Conservation (phyloP, 2,888 invertebrate genomes). For the Synanthedon formicaeformis region DNA sequence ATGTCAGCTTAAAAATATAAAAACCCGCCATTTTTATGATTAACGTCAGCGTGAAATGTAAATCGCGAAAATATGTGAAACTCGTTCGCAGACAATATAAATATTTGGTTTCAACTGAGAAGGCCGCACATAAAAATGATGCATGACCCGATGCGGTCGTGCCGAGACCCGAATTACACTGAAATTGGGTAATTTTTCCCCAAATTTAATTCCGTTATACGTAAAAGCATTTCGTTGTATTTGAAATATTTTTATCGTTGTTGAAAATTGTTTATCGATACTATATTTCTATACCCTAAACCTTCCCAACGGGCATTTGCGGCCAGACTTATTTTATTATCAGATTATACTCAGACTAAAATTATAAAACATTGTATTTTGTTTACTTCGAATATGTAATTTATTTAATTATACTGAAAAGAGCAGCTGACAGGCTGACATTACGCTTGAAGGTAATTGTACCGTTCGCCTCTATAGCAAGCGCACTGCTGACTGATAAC, state of each 20-base stretch:
- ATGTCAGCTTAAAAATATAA: background rate
- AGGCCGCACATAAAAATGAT: slow-evolving; percentile 51
- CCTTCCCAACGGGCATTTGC: background rate
- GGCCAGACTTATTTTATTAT: background rate
- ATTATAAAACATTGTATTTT: too few relatives aligned
- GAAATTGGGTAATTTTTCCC: slow-evolving; percentile 41
- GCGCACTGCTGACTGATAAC: too few relatives aligned
- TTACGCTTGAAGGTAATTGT: too few relatives aligned
- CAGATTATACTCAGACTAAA: too few relatives aligned
- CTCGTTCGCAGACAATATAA: slow-evolving; percentile 49
- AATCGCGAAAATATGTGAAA: slow-evolving; percentile 25
- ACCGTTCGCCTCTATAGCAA: too few relatives aligned
- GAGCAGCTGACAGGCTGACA: too few relatives aligned
- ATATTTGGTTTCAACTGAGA: slow-evolving; percentile 41
- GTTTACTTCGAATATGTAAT: too few relatives aligned
- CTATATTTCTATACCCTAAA: background rate
- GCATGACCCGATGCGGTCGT: slow-evolving; percentile 24
- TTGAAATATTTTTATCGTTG: slow-evolving; percentile 3
- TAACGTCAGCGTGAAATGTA: background rate
- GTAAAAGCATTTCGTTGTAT: slow-evolving; percentile 11
- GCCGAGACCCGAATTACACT: slow-evolving; percentile 14
- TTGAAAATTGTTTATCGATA: background rate
- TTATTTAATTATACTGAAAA: too few relatives aligned
- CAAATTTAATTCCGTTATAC: slow-evolving; percentile 25
- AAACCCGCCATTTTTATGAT: background rate